These are phyloP conservation scores for Pachyrhynchus sulphureomaculatus DNA, from an alignment of 1,140 invertebrate genomes.

Conservation along the genomic window DNA sequence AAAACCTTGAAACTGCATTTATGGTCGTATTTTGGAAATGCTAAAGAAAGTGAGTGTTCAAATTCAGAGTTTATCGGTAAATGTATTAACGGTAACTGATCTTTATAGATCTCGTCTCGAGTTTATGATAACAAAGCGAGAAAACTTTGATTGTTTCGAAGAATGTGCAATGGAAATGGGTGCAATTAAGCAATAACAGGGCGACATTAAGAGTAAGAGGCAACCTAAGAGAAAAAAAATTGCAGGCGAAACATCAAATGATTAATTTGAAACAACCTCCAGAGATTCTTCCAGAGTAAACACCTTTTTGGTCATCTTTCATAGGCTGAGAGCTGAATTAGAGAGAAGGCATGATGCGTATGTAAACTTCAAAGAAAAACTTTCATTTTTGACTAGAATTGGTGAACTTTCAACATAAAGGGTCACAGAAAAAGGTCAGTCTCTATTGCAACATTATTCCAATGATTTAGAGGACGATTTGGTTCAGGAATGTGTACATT, in stretches of 20 bases:
- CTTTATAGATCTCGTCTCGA: conserved; percentile 28
- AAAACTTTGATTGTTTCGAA: conserved; percentile 32
- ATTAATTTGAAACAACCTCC: background rate
- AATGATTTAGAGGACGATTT: no score
- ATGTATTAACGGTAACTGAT: conserved; percentile 33
- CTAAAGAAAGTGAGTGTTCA: conserved; percentile 37
- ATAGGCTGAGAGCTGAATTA: conserved; percentile 24
- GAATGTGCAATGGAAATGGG: conserved; percentile 18
- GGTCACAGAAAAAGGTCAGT: conserved; percentile 21
- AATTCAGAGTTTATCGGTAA: conserved; percentile 31
- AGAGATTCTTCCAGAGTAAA: conserved; percentile 9
- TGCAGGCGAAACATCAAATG: conserved; percentile 3
- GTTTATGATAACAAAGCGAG: conserved; percentile 30
- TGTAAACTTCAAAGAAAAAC: conserved; percentile 23
- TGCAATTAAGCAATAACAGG: background rate
- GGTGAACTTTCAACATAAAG: conserved; percentile 20
- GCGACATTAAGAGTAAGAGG: no score
- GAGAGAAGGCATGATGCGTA: conserved; percentile 24
- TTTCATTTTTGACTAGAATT: conserved; percentile 26
- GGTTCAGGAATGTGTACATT: no score
- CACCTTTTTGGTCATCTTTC: conserved; percentile 14
- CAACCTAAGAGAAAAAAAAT: conserved; percentile 7
- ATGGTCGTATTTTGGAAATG: conserved; percentile 32
- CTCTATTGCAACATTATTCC: no score
- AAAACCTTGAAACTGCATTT: conserved; percentile 39